These are phyloP conservation scores for Hirtodrosophila histrioides DNA, from an alignment of 2,888 invertebrate species.

Conservation along the genomic window DNA sequence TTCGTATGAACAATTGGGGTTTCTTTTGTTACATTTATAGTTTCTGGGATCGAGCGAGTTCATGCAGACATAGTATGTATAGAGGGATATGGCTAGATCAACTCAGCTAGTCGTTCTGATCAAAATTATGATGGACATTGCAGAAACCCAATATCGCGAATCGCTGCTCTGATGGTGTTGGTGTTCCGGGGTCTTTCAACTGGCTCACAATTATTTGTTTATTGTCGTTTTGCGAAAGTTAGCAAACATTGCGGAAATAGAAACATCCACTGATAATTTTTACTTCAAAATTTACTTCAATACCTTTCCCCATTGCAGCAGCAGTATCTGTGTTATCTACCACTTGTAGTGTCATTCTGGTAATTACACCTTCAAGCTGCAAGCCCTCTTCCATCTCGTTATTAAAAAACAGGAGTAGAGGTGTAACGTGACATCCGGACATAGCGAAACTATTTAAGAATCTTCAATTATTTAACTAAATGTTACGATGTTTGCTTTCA, in stretches of 20 bases:
- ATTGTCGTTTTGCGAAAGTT: constrained; percentile 33
- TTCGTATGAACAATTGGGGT: too few species aligned
- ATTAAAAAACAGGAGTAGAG: constrained; percentile 11
- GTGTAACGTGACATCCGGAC: too few species aligned
- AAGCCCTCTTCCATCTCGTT: constrained; percentile 18
- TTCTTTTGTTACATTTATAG: too few species aligned
- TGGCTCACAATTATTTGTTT: constrained; percentile 20
- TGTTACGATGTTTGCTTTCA: too few species aligned
- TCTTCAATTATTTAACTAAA: too few species aligned
- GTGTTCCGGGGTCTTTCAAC: constrained; percentile 25
- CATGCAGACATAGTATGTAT: too few species aligned
- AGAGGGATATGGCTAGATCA: too few species aligned
- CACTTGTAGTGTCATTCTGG: constrained; percentile 68
- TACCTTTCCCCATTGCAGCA: constrained; percentile 19
- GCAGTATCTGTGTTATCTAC: constrained; percentile 34
- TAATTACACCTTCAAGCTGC: constrained; percentile 23
- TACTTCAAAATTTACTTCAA: constrained; percentile 46
- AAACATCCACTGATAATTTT: constrained; percentile 75
- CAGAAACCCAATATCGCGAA: neutral
- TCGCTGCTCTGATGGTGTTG: constrained; percentile 46
- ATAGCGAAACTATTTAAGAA: too few species aligned
- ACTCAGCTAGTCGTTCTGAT: too few species aligned
- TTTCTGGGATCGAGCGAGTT: too few species aligned
- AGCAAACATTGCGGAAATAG: constrained; percentile 16
- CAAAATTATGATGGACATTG: too few species aligned